phyloP scores from a whole-genome alignment of 2,888 invertebrate species.

The Helicoverpa assulta region DNA sequence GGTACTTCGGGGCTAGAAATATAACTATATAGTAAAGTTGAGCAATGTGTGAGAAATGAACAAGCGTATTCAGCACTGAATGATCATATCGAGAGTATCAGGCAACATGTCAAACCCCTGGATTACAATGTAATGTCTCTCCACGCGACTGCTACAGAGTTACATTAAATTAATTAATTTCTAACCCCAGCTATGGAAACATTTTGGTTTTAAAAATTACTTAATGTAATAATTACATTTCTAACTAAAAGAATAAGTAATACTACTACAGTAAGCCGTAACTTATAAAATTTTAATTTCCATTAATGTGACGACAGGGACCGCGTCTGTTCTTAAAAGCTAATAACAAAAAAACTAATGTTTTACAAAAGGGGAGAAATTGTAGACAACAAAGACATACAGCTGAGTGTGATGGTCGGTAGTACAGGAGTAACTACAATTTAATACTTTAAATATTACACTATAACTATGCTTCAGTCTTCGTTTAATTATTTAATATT shows the following conservation, averaged over 20 bases:
- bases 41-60: conserved; percentile 51
- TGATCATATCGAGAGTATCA: conserved; percentile 10
- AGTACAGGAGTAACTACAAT: conserved; percentile 78
- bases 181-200: conserved; percentile 59
- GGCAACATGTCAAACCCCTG: conserved; percentile 7
- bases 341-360: conserved; percentile 63
- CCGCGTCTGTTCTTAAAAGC: conserved; percentile 50
- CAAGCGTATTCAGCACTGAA: conserved; percentile 21
- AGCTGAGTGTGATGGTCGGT: conserved; percentile 78
- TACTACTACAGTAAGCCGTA: conserved; percentile 50
- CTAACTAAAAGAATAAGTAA: conserved; percentile 51
- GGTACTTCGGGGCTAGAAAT: conserved; percentile 56
- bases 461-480: conserved; percentile 89
- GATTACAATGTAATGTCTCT: conserved; percentile 7
- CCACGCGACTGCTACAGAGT: conserved; percentile 14
- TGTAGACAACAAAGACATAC: conserved; percentile 73
- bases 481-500: conserved; percentile 86
- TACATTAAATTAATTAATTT: conserved; percentile 45
- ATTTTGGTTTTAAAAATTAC: conserved; percentile 60
- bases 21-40: conserved; percentile 54
- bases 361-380: conserved; percentile 52
- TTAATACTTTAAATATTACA: conserved; percentile 87
- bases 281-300: conserved; percentile 49
- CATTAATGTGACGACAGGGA: conserved; percentile 39
- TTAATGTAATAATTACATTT: conserved; percentile 61